Evolutionary conservation across 2,113 vertebrate species (phyloP).

Genomic region (Dicaeum eximium): DNA sequence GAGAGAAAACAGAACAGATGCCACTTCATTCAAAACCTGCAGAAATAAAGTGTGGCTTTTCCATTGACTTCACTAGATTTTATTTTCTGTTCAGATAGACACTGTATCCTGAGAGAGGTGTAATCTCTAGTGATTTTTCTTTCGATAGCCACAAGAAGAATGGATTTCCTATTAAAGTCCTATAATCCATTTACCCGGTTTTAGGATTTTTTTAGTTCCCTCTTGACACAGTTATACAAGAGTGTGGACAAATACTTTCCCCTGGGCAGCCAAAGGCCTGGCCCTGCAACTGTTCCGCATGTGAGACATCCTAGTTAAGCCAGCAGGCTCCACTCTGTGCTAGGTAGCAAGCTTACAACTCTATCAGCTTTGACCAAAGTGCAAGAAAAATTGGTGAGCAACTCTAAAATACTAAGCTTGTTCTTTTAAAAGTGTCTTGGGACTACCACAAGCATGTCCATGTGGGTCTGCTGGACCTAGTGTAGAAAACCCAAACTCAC

Average conservation of each 20-base stretch:
- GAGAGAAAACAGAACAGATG: neutral
- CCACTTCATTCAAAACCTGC: neutral
- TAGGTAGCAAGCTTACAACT: neutral
- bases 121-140: neutral
- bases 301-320: neutral
- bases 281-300: neutral
- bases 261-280: neutral
- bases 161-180: neutral
- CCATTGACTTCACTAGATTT: neutral
- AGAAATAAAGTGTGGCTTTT: neutral
- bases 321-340: neutral
- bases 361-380: neutral
- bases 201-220: neutral
- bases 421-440: neutral
- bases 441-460: neutral
- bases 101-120: neutral
- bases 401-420: neutral
- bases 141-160: neutral
- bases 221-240: neutral
- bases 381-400: neutral
- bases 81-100: neutral
- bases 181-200: neutral
- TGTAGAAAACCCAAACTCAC: fast-evolving
- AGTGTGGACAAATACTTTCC: neutral
- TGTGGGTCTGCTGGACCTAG: neutral